A percentile compares a stretch with the other conserved stretches of the same genome.
These are phyloP conservation scores for Carassius auratus DNA, from an alignment of 2,113 vertebrate species.

Conservation along the genomic window DNA sequence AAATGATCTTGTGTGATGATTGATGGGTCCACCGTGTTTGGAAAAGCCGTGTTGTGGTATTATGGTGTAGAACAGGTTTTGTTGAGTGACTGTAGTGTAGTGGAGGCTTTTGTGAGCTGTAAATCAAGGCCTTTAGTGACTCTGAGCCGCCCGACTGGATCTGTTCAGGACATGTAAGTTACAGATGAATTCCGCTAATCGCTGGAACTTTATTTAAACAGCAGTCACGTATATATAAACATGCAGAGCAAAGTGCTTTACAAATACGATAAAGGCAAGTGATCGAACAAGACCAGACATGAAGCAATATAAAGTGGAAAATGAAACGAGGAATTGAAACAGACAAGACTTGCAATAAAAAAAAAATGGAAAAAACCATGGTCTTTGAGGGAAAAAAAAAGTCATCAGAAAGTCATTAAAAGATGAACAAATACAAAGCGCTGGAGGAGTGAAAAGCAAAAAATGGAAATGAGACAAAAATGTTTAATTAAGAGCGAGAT, in stretches of 20 bases:
- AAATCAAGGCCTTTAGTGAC: conserved; percentile 7
- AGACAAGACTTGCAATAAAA: conserved; percentile 3
- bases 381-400: not conserved
- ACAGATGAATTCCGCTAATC: conserved; percentile 10
- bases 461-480: conserved; percentile 21
- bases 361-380: not conserved
- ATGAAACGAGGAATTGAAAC: conserved; percentile 21
- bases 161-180: conserved; percentile 14
- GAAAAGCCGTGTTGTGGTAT: too few relatives aligned
- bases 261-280: conserved; percentile 11
- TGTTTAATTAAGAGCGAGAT: conserved; percentile 17
- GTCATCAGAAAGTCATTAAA: conserved; percentile 42
- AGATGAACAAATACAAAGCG: conserved; percentile 19
- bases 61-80: conserved; percentile 26
- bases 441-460: conserved; percentile 12
- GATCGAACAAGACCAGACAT: conserved; percentile 25
- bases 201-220: conserved; percentile 38
- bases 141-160: not conserved
- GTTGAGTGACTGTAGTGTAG: conserved; percentile 19
- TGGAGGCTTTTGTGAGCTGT: conserved; percentile 1
- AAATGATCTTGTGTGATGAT: conserved; percentile 4
- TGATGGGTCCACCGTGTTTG: not conserved
- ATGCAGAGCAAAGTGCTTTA: not conserved
- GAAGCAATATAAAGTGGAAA: conserved; percentile 31
- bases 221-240: conserved; percentile 27